Evolutionary conservation across 2,113 vertebrate species (phyloP), one percentile per base, ranked within the genome.

Genomic region (Tachysurus fulvidraco): DNA sequence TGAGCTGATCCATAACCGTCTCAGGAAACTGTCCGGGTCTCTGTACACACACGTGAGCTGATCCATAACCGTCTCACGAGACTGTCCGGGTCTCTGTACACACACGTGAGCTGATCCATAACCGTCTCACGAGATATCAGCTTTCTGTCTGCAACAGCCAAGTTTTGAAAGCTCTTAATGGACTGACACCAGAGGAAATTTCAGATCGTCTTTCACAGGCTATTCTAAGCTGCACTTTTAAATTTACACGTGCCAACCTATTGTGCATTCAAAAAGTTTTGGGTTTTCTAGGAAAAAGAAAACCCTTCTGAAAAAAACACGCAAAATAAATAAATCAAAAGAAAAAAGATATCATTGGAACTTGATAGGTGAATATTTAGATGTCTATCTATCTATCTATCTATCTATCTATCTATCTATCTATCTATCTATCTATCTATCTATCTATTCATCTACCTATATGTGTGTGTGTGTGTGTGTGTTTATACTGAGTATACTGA

Each of bases 141-240:
- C 21, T 84, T 84, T 30, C 83, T 0, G 25, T 46, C 69, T 57
- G 19, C 82, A 55, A 17, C 65, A 25, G 81, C 0, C 57, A 16
- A 17, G 21, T 44, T 41, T 52, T 44, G 16, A 5, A 41, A 44
- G 54, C 69, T 59, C 54, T 74, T 46, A 84, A 74, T 84, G 83
- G 69, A 84, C 46, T 60, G n/a, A 13, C 67, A 46, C 6, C 36
- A 60, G 52, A 74, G 83, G 83, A 84, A 84, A 74, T 60, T 46
- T 46, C 69, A 46, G 83, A 59, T 84, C 36, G 16, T 57, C 54
- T 84, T 84, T 74, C 83, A 23, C 0, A 8, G 30, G 25, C 65
- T 73, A n/a, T 73, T 73, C 65, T 23, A 21, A 55, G 65, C 21
- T 6, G 19, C 10, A 21, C 13, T 71, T 52, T 55, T 36, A 57